Conservation (phyloP, 64 coral and sea anemone genomes). For the Porites australiensis region DNA sequence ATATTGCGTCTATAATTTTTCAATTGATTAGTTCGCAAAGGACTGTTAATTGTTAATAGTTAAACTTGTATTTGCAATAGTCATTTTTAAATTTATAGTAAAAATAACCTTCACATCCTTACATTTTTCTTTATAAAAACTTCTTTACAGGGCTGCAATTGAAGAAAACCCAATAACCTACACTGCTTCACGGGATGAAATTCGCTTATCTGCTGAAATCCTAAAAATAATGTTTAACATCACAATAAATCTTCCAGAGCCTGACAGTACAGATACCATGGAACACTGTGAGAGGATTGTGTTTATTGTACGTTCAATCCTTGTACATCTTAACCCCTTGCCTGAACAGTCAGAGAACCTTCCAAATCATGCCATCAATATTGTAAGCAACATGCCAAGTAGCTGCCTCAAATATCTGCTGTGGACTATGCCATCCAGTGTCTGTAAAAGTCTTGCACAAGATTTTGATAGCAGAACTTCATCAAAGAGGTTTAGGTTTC, state of each 20-base stretch:
- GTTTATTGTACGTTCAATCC: conserved; percentile 79
- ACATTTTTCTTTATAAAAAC: neutral
- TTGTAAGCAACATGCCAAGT: conserved; percentile 85
- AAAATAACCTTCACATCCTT: neutral
- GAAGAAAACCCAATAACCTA: conserved; percentile 73
- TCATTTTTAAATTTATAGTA: too few species aligned
- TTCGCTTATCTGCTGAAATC: conserved; percentile 81
- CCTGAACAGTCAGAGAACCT: conserved; percentile 72
- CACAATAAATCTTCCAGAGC: conserved; percentile 82
- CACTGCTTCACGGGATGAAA: conserved; percentile 59
- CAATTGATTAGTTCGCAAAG: too few species aligned
- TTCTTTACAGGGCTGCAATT: conserved; percentile 57
- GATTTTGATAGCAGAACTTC: conserved; percentile 59
- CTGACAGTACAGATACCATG: conserved; percentile 67
- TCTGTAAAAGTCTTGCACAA: conserved; percentile 67
- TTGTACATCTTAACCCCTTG: conserved; percentile 60
- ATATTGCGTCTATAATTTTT: too few species aligned
- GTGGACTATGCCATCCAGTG: conserved; percentile 76
- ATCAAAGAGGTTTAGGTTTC: conserved; percentile 48
- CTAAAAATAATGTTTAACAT: conserved; percentile 97
- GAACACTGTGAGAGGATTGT: conserved; percentile 90
- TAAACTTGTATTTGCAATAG: too few species aligned
- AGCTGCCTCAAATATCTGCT: conserved; percentile 70
- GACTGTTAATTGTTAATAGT: too few species aligned
- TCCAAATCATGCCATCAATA: conserved; percentile 93